Conservation (phyloP, 2,888 invertebrate genomes). For the Drosophila colorata region DNA sequence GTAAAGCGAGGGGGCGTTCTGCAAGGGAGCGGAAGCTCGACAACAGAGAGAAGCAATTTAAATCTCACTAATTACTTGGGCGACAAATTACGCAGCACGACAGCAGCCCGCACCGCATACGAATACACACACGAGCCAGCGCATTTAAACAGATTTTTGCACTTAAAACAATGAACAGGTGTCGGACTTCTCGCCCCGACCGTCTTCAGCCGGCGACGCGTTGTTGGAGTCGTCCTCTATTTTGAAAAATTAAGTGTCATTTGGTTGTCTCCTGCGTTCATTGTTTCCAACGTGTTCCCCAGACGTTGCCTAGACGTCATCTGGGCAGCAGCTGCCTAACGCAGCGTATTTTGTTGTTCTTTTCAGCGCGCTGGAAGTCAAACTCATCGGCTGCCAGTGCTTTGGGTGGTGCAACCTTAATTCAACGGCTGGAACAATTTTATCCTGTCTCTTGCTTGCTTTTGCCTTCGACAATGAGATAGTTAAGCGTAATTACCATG, state of each 20-base stretch:
- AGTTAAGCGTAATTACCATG: slow-evolving; percentile 80
- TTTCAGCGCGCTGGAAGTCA: slow-evolving; percentile 25
- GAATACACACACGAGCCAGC: slow-evolving; percentile 20
- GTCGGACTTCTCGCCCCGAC: slow-evolving; percentile 24
- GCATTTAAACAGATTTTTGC: slow-evolving; percentile 46
- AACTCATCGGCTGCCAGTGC: slow-evolving; percentile 30
- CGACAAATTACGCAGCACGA: slow-evolving; percentile 81
- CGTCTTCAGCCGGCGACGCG: slow-evolving; percentile 4
- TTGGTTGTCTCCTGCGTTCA: slow-evolving; percentile 67
- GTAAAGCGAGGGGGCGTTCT: not conserved
- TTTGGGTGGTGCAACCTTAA: slow-evolving; percentile 43
- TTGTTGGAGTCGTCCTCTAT: slow-evolving; percentile 47
- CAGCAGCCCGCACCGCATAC: slow-evolving; percentile 33
- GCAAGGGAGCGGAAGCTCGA: slow-evolving; percentile 19
- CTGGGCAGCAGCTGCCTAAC: slow-evolving; percentile 19
- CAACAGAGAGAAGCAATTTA: slow-evolving; percentile 80
- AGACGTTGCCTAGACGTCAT: slow-evolving; percentile 26
- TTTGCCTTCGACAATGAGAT: slow-evolving; percentile 68
- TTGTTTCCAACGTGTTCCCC: slow-evolving; percentile 54
- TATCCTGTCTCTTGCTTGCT: not conserved
- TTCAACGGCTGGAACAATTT: slow-evolving; percentile 29
- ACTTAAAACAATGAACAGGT: slow-evolving; percentile 53
- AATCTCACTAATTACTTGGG: slow-evolving; percentile 84
- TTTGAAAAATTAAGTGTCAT: slow-evolving; percentile 78
- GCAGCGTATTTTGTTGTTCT: slow-evolving; percentile 14